These are phyloP conservation scores for Porites cylindrica DNA, from an alignment of 92 coral and sea anemone genomes.

Conservation along the genomic window DNA sequence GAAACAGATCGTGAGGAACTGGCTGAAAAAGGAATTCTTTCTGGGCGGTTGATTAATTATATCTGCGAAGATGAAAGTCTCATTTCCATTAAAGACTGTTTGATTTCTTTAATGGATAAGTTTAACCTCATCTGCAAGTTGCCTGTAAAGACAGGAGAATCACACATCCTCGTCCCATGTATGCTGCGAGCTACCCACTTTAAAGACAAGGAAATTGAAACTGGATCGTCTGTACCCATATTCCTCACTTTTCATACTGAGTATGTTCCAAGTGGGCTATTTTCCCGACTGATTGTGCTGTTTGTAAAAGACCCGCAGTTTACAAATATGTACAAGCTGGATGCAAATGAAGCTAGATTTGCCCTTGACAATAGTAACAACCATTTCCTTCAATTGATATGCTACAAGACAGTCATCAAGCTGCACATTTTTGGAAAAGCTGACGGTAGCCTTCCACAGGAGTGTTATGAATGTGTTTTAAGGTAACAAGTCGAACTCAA, in stretches of 20 bases:
- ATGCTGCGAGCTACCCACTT: neutral
- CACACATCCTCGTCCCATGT: slow-evolving; percentile 1
- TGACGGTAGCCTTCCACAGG: neutral
- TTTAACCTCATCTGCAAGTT: slow-evolving; percentile 18
- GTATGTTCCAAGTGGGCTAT: too few species aligned
- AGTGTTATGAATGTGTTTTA: neutral
- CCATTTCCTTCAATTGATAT: neutral
- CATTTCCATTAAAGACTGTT: neutral
- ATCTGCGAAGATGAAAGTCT: neutral
- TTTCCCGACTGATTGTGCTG: neutral
- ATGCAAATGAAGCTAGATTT: neutral
- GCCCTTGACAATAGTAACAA: neutral
- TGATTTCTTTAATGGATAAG: slow-evolving; percentile 3
- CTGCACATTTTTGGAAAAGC: neutral
- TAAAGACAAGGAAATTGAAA: neutral
- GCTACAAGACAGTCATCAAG: slow-evolving; percentile 15
- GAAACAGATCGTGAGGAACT: neutral
- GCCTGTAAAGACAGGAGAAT: neutral
- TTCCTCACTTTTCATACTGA: too few species aligned
- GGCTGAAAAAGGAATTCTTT: neutral
- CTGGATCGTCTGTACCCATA: neutral
- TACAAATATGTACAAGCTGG: neutral
- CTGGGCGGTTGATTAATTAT: neutral
- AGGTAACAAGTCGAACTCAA: neutral
- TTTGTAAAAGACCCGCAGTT: neutral